Evolutionary conservation across 2,797 vertebrate genomes (phyloP).

Genomic region (Smutsia temminckii): DNA sequence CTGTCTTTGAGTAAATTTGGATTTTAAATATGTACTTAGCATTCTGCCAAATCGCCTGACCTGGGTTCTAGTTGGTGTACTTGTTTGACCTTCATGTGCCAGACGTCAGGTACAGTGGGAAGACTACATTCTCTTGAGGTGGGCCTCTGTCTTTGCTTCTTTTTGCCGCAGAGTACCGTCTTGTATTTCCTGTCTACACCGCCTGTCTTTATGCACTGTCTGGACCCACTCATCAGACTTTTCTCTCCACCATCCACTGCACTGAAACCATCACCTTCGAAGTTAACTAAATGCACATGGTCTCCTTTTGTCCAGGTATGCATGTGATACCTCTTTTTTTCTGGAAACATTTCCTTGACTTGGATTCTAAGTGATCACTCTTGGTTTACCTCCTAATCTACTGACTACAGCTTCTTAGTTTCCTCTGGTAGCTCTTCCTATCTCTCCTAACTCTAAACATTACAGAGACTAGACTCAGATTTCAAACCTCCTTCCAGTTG

Average conservation of each 20-base stretch:
- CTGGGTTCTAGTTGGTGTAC: not conserved
- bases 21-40: too few relatives aligned
- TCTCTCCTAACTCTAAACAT: not conserved
- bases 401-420: not conserved
- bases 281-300: not conserved
- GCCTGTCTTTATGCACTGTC: not conserved
- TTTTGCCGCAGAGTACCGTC: not conserved
- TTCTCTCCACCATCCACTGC: not conserved
- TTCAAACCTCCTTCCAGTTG: not conserved
- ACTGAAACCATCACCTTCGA: not conserved
- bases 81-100: not conserved
- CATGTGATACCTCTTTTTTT: not conserved
- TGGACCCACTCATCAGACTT: accelerated
- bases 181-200: not conserved
- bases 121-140: not conserved
- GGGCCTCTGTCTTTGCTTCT: not conserved
- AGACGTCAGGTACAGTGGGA: not conserved
- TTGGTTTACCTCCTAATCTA: not conserved
- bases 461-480: too few relatives aligned
- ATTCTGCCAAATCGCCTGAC: not conserved
- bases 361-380: not conserved
- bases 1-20: not conserved
- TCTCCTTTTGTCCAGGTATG: too few relatives aligned
- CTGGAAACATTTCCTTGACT: not conserved
- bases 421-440: not conserved